A percentile compares a stretch with the other conserved stretches of the same genome.
These are phyloP conservation scores for Colletes collaris DNA, from an alignment of 2,888 invertebrate species.

Conservation along the genomic window DNA sequence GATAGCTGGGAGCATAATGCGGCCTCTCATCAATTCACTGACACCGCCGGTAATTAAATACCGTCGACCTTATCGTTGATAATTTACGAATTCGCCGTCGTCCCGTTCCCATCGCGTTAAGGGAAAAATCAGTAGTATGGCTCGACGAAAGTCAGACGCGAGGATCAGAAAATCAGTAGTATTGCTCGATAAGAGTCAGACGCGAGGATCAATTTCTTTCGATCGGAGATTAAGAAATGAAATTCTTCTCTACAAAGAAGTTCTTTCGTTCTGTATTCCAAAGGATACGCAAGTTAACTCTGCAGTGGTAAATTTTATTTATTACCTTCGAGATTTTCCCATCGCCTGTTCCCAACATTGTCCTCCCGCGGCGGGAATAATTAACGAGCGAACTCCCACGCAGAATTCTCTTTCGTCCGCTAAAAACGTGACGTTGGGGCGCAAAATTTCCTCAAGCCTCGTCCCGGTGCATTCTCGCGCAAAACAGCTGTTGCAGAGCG, in stretches of 20 bases:
- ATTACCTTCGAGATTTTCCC: no score
- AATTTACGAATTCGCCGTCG: constrained; percentile 4
- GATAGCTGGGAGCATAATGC: constrained; percentile 13
- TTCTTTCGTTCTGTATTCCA: background rate
- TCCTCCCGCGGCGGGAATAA: constrained; percentile 3
- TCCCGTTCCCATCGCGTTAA: background rate
- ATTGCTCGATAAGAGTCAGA: background rate
- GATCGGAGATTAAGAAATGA: background rate
- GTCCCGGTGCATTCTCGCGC: constrained; percentile 6
- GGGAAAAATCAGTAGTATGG: background rate
- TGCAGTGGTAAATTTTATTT: no score
- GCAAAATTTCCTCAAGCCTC: background rate
- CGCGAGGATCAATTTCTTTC: background rate
- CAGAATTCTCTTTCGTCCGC: background rate
- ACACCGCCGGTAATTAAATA: constrained; percentile 20
- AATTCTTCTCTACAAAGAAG: background rate
- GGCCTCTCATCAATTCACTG: constrained; percentile 3
- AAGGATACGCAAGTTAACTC: background rate
- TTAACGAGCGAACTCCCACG: background rate
- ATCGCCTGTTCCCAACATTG: no score
- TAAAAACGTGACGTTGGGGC: background rate
- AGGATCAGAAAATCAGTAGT: no score
- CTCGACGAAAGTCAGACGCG: background rate
- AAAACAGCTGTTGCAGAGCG: constrained; percentile 19
- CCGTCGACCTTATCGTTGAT: background rate